A percentile compares a stretch with the other conserved stretches of the same genome.
phyloP scores from a whole-genome alignment of 2,797 vertebrate species.

The Labroides dimidiatus region DNA sequence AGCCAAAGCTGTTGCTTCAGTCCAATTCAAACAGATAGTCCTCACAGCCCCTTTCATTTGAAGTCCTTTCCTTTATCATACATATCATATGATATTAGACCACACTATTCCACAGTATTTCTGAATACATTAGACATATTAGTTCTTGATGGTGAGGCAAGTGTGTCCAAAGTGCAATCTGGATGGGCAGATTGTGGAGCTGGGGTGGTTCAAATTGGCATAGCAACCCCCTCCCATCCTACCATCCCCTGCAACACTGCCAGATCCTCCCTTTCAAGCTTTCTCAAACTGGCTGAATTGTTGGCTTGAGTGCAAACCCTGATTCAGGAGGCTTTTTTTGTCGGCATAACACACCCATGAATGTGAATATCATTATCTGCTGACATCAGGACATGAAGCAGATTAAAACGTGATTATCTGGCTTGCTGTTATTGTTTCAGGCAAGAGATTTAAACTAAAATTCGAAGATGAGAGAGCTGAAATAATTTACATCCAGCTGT shows the following conservation, averaged over 20 bases:
- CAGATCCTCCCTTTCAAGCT: constrained; percentile 63
- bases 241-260: constrained; percentile 41
- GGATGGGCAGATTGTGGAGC: constrained; percentile 74
- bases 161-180: constrained; percentile 70
- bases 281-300: constrained; percentile 56
- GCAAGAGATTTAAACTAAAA: constrained; percentile 64
- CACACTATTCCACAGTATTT: constrained; percentile 16
- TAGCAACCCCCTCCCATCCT: constrained; percentile 31
- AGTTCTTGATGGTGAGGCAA: constrained; percentile 41
- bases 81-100: constrained; percentile 11
- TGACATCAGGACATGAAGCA: constrained; percentile 65
- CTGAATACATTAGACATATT: constrained; percentile 22
- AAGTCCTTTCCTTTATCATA: neutral
- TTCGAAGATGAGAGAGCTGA: constrained; percentile 59
- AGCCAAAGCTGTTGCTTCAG: no score
- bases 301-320: constrained; percentile 46
- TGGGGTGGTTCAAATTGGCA: constrained; percentile 60
- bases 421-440: constrained; percentile 69
- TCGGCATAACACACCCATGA: constrained; percentile 53
- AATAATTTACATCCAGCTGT: constrained; percentile 74
- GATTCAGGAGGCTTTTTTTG: constrained; percentile 45
- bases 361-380: constrained; percentile 68
- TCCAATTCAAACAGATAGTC: no score
- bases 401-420: constrained; percentile 72
- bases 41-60: neutral